Evolutionary conservation across 2,888 invertebrate species (phyloP).

Genomic region (Drosophila helvetica): DNA sequence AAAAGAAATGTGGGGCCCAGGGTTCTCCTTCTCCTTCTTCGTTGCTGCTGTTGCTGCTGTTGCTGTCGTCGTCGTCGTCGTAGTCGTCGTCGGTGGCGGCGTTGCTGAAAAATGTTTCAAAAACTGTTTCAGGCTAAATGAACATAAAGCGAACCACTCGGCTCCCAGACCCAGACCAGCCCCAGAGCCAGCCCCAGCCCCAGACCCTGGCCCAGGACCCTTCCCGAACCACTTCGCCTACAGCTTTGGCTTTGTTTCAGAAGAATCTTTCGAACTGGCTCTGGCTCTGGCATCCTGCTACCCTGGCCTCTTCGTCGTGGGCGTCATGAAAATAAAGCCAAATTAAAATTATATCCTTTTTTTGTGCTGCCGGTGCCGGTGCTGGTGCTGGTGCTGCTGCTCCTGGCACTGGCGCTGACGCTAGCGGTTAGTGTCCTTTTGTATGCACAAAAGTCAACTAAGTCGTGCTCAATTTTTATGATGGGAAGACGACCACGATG

Average conservation of each 20-base stretch:
- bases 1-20: constrained; percentile 72
- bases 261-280: constrained; percentile 36
- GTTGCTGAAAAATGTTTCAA: constrained; percentile 72
- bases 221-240: constrained; percentile 43
- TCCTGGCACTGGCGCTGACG: constrained; percentile 5
- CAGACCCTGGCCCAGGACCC: constrained; percentile 2
- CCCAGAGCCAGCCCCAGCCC: not conserved
- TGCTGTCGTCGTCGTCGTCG: too few relatives aligned
- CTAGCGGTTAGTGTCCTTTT: constrained; percentile 49
- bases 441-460: constrained; percentile 74
- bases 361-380: constrained; percentile 14
- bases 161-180: not conserved
- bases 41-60: not conserved
- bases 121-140: constrained; percentile 78
- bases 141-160: constrained; percentile 64
- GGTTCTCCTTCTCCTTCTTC: constrained; percentile 31
- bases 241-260: constrained; percentile 64
- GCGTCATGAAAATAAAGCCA: constrained; percentile 75
- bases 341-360: constrained; percentile 75
- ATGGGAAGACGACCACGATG: constrained; percentile 57
- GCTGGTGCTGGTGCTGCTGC: constrained; percentile 1
- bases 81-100: constrained; percentile 10
- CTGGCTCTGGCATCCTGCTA: constrained; percentile 1
- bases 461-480: constrained; percentile 77
- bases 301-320: constrained; percentile 52